A percentile compares a stretch with the other conserved stretches of the same genome.
Conservation (phyloP, 2,113 vertebrate species). For the Chunga burmeisteri region DNA sequence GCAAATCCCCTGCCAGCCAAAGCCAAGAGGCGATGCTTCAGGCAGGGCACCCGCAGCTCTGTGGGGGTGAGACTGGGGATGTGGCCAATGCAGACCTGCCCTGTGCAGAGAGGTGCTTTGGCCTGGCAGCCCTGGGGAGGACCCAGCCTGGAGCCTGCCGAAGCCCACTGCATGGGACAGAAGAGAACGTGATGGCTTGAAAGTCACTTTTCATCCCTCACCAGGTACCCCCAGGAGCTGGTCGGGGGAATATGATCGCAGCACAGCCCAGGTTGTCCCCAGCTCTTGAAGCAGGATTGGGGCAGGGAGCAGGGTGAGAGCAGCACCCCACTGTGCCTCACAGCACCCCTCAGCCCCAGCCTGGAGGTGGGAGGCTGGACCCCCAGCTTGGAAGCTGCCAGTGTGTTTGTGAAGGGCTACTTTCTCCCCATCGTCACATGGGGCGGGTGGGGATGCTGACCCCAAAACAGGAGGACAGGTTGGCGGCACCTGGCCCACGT, state of each 20-base stretch:
- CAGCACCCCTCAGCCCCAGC: background rate
- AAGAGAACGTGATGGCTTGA: background rate
- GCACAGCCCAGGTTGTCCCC: background rate
- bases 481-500: background rate
- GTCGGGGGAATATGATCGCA: background rate
- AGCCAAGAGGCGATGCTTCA: background rate
- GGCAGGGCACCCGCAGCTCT: background rate
- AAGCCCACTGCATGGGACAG: background rate
- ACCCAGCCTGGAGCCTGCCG: background rate
- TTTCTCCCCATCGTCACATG: accelerated
- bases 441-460: background rate
- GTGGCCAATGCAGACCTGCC: background rate
- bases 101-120: background rate
- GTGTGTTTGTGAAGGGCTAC: background rate
- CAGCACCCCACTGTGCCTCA: background rate
- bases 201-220: background rate
- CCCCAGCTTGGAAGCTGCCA: background rate
- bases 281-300: background rate
- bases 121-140: background rate
- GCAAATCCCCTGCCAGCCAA: background rate
- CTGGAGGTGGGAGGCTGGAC: background rate
- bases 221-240: background rate
- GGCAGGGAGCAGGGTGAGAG: background rate
- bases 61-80: background rate
- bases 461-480: background rate